Percentiles rank a stretch among this genome's conserved stretches.
Evolutionary conservation across 1,140 invertebrate species (phyloP).

Genomic region (Scaptodrosophila lebanonensis): DNA sequence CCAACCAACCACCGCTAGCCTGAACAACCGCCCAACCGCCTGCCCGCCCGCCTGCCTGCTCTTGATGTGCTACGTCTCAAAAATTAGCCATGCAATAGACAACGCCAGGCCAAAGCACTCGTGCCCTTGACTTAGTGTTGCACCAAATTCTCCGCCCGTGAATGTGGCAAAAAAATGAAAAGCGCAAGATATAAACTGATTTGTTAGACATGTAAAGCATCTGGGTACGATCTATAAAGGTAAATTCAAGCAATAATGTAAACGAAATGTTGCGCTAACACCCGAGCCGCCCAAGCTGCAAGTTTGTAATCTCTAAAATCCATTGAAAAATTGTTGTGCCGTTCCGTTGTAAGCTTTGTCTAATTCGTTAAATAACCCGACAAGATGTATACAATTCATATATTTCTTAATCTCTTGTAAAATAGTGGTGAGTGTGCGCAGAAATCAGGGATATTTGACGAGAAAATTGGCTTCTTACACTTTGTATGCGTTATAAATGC

Average conservation of each 20-base stretch:
- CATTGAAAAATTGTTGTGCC: conserved; percentile 39
- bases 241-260: conserved; percentile 64
- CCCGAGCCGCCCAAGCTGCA: conserved; percentile 56
- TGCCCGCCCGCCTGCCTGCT: conserved; percentile 54
- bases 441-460: too few species aligned
- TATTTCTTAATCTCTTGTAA: too few species aligned
- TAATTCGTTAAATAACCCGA: too few species aligned
- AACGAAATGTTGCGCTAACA: conserved; percentile 67
- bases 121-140: too few species aligned
- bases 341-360: conserved; percentile 12
- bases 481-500: too few species aligned
- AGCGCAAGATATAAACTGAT: not conserved
- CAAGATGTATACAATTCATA: too few species aligned
- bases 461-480: too few species aligned
- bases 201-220: conserved; percentile 17
- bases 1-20: conserved; percentile 20
- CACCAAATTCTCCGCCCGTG: too few species aligned
- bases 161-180: conserved; percentile 16
- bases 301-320: conserved; percentile 69
- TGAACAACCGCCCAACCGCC: conserved; percentile 27
- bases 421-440: too few species aligned
- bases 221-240: conserved; percentile 77
- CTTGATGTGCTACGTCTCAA: conserved; percentile 47
- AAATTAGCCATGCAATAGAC: conserved; percentile 29
- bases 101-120: not conserved